A percentile compares a stretch with the other conserved stretches of the same genome.
Conservation (phyloP, 2,797 vertebrate species). For the Champsocephalus esox region DNA sequence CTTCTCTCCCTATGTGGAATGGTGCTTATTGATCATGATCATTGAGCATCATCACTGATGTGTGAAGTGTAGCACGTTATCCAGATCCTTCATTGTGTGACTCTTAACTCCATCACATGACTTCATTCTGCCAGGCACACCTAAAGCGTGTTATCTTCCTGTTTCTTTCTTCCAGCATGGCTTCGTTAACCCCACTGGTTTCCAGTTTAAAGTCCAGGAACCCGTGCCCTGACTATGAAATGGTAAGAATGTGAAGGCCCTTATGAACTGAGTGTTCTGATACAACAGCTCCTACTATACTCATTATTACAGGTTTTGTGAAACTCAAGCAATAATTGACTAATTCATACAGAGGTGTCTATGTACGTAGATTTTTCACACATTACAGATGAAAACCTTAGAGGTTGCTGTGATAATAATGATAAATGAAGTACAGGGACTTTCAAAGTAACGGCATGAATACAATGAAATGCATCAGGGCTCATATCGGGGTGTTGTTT, state of each 20-base stretch:
- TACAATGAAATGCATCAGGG: not conserved
- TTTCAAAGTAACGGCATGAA: not conserved
- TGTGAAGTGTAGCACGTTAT: not conserved
- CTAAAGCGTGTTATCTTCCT: not conserved
- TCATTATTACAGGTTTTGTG: not conserved
- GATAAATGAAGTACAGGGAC: not conserved
- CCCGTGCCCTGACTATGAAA: slow-evolving; percentile 93
- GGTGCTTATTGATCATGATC: too few relatives aligned
- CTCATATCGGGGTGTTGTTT: not conserved
- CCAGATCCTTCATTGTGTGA: too few relatives aligned
- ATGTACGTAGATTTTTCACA: not conserved
- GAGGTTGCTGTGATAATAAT: not conserved
- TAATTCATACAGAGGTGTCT: not conserved
- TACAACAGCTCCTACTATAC: too few relatives aligned
- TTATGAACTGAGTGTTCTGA: not conserved
- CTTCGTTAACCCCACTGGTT: slow-evolving; percentile 86
- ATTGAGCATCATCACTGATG: not conserved
- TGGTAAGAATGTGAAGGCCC: slow-evolving; percentile 82
- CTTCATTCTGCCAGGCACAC: not conserved
- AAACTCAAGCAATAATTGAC: not conserved
- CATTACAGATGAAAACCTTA: not conserved
- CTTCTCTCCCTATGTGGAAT: not conserved
- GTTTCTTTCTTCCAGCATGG: slow-evolving; percentile 83
- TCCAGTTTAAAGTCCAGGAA: slow-evolving; percentile 90
- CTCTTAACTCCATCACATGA: not conserved